Evolutionary conservation across 2,888 invertebrate genomes (phyloP).

Genomic region (Acrocyrtus sp.): DNA sequence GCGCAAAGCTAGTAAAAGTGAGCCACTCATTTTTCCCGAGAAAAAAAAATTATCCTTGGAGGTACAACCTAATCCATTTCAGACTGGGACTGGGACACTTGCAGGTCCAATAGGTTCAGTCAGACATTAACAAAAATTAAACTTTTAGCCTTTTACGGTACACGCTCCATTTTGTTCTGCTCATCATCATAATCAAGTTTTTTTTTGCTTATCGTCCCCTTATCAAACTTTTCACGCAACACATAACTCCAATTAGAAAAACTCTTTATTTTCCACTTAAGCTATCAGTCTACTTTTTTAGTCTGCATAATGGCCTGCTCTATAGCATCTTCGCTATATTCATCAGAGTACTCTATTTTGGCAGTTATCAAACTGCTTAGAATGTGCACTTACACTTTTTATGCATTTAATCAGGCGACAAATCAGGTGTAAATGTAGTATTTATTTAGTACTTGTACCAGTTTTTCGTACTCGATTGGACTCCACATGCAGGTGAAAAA

Average conservation of each 20-base stretch:
- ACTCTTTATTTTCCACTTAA: neutral
- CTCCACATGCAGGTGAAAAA: neutral
- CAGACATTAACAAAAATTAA: too few relatives aligned
- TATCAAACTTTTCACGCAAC: slow-evolving; percentile 4
- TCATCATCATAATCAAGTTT: neutral
- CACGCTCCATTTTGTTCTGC: neutral
- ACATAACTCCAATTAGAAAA: slow-evolving; percentile 15
- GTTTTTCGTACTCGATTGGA: neutral
- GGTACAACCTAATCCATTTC: too few relatives aligned
- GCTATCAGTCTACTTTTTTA: neutral
- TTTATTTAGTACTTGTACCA: neutral
- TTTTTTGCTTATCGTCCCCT: neutral
- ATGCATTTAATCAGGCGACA: slow-evolving; percentile 14
- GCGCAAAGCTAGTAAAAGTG: neutral
- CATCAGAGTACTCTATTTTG: neutral
- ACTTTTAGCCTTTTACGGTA: neutral
- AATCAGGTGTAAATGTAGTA: slow-evolving; percentile 4
- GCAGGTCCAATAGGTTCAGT: too few relatives aligned
- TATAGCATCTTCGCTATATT: too few relatives aligned
- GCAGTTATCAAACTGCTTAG: neutral
- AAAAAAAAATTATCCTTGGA: too few relatives aligned
- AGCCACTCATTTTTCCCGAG: neutral
- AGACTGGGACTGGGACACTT: too few relatives aligned
- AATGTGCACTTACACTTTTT: neutral
- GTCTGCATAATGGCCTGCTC: too few relatives aligned